These are phyloP conservation scores for Grammomys surdaster DNA, from an alignment of 2,113 vertebrate species.

Conservation along the genomic window DNA sequence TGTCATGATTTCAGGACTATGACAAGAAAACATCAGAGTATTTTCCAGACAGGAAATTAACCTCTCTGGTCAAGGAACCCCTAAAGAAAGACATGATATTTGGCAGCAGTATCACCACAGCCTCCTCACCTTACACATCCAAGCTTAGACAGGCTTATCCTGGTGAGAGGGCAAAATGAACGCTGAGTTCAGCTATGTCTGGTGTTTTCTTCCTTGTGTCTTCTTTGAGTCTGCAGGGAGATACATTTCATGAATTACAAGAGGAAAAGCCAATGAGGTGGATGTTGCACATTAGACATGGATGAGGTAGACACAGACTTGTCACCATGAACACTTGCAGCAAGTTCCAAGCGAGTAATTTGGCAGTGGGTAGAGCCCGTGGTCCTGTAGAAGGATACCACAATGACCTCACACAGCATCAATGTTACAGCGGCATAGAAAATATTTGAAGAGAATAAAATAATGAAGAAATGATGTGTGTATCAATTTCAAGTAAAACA, in stretches of 20 bases:
- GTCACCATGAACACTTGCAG: rapidly evolving
- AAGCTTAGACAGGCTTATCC: not conserved
- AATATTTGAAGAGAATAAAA: conserved; percentile 18
- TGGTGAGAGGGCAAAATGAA: not conserved
- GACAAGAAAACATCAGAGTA: not conserved
- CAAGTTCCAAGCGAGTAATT: rapidly evolving
- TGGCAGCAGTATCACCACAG: not conserved
- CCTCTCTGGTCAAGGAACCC: not conserved
- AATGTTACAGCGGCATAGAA: not conserved
- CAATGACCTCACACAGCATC: not conserved
- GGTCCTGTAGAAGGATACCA: rapidly evolving
- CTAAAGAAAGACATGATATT: not conserved
- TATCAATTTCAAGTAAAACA: not conserved
- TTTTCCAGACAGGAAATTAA: not conserved
- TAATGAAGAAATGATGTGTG: not conserved
- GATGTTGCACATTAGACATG: rapidly evolving
- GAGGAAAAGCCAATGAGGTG: not conserved
- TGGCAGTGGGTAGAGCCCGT: not conserved
- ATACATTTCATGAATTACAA: not conserved
- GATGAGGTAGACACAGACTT: not conserved
- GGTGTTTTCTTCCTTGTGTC: not conserved
- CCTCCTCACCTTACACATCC: not conserved
- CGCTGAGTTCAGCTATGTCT: not conserved
- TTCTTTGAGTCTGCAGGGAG: conserved; percentile 6
- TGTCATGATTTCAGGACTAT: not conserved